A percentile compares a stretch with the other conserved stretches of the same genome.
These are phyloP conservation scores for Torymus auratus DNA, from an alignment of 2,888 invertebrate species.

Conservation along the genomic window DNA sequence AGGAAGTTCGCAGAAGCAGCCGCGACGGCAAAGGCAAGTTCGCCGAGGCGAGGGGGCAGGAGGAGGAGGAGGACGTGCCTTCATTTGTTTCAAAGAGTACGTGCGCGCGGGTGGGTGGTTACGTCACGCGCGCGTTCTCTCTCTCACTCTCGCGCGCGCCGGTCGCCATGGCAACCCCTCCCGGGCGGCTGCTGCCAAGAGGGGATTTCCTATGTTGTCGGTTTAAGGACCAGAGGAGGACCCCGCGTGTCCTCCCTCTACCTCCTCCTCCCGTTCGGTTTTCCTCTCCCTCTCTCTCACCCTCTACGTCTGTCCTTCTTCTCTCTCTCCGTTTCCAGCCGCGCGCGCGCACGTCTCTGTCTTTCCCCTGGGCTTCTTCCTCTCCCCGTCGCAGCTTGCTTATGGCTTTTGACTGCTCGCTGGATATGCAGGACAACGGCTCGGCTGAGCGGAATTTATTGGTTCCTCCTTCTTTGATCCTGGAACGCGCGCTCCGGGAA, in stretches of 20 bases:
- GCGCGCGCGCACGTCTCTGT: slow-evolving; percentile 25
- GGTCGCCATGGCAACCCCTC: slow-evolving; percentile 74
- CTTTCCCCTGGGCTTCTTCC: slow-evolving; percentile 46
- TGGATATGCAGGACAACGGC: slow-evolving; percentile 62
- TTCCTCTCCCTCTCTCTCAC: slow-evolving; percentile 37
- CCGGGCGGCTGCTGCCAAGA: slow-evolving; percentile 69
- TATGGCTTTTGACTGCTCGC: slow-evolving; percentile 64
- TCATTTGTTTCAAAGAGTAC: slow-evolving; percentile 76
- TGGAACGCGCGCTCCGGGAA: slow-evolving; percentile 53
- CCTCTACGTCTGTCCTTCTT: slow-evolving; percentile 24
- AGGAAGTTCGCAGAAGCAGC: slow-evolving; percentile 49
- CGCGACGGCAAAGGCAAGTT: background rate
- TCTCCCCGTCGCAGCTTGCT: slow-evolving; percentile 58
- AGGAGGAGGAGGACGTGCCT: slow-evolving; percentile 71
- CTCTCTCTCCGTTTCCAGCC: slow-evolving; percentile 9
- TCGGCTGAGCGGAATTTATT: slow-evolving; percentile 66
- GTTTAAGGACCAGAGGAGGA: slow-evolving; percentile 70
- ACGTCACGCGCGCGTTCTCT: slow-evolving; percentile 71
- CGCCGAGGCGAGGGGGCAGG: slow-evolving; percentile 28
- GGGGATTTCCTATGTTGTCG: slow-evolving; percentile 75
- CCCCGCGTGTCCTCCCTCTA: slow-evolving; percentile 55
- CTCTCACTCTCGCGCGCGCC: slow-evolving; percentile 68
- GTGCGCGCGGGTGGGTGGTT: slow-evolving; percentile 72
- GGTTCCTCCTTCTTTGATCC: slow-evolving; percentile 66
- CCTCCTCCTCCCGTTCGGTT: slow-evolving; percentile 29